Evolutionary conservation across 2,888 invertebrate species (phyloP).

Genomic region (Endotricha flammealis): DNA sequence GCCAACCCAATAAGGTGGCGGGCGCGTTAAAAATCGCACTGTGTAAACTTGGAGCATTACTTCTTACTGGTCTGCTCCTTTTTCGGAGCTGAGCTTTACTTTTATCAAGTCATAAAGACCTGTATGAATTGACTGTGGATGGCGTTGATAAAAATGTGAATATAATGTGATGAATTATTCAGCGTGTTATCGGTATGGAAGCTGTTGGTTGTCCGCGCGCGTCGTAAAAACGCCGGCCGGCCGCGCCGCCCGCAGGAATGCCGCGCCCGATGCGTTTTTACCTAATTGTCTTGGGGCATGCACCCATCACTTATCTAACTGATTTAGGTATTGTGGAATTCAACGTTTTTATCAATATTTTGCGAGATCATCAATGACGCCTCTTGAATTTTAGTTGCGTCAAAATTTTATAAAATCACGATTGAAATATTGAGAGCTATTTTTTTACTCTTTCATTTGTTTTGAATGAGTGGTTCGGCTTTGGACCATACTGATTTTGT

Average conservation of each 20-base stretch:
- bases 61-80: constrained; percentile 51
- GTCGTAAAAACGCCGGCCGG: constrained; percentile 51
- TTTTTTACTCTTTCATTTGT: too few species aligned
- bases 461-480: too few species aligned
- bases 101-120: constrained; percentile 77
- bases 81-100: constrained; percentile 70
- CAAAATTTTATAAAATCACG: too few species aligned
- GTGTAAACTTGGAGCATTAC: constrained; percentile 42
- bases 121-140: constrained; percentile 73
- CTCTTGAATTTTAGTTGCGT: constrained; percentile 19
- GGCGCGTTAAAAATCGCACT: constrained; percentile 36
- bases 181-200: constrained; percentile 75
- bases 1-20: too few species aligned
- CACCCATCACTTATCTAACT: constrained; percentile 76
- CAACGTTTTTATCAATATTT: constrained; percentile 35
- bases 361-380: constrained; percentile 22
- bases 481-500: too few species aligned
- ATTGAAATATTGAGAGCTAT: too few species aligned
- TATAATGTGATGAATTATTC: constrained; percentile 75
- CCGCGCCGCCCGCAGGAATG: constrained; percentile 61
- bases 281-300: constrained; percentile 72
- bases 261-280: constrained; percentile 63
- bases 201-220: constrained; percentile 41
- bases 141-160: constrained; percentile 78
- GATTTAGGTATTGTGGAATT: constrained; percentile 51